These are phyloP conservation scores for Caenorhabditis japonica DNA, from an alignment of 2,888 invertebrate species.

Conservation along the genomic window DNA sequence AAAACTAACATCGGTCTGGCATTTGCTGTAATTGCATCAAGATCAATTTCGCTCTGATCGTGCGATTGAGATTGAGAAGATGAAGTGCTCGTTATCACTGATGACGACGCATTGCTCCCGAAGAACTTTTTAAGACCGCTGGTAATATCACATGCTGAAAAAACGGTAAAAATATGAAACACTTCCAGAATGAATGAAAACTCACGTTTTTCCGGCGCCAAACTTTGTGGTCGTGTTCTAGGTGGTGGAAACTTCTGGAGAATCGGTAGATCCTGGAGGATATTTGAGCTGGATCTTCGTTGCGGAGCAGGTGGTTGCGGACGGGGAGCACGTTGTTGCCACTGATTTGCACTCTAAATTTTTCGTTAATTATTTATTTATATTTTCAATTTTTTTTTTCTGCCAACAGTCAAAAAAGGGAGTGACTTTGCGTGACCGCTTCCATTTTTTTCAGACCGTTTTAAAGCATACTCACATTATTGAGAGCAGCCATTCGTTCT, in stretches of 20 bases:
- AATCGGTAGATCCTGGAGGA: conserved; percentile 20
- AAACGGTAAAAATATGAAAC: too few relatives aligned
- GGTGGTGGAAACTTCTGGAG: conserved; percentile 11
- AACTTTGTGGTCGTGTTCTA: not conserved
- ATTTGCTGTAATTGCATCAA: conserved; percentile 40
- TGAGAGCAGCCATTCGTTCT: conserved; percentile 51
- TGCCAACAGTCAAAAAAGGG: not conserved
- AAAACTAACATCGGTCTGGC: conserved; percentile 29
- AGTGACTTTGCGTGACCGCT: too few relatives aligned
- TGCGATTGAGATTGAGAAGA: not conserved
- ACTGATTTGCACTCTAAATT: conserved; percentile 53
- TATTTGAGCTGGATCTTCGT: conserved; percentile 14
- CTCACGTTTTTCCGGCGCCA: conserved; percentile 27
- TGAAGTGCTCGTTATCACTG: too few relatives aligned
- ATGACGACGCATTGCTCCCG: conserved; percentile 10
- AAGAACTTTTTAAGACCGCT: conserved; percentile 45
- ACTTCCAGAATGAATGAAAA: too few relatives aligned
- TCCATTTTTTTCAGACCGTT: too few relatives aligned
- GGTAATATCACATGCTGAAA: conserved; percentile 41
- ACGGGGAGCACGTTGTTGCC: conserved; percentile 47
- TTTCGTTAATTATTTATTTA: conserved; percentile 26
- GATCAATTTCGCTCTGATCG: conserved; percentile 18
- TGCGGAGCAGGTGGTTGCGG: conserved; percentile 5
- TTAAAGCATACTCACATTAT: conserved; percentile 40
- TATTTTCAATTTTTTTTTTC: not conserved